phyloP scores from a whole-genome alignment of 2,797 vertebrate species.

The Sibirionetta formosa region DNA sequence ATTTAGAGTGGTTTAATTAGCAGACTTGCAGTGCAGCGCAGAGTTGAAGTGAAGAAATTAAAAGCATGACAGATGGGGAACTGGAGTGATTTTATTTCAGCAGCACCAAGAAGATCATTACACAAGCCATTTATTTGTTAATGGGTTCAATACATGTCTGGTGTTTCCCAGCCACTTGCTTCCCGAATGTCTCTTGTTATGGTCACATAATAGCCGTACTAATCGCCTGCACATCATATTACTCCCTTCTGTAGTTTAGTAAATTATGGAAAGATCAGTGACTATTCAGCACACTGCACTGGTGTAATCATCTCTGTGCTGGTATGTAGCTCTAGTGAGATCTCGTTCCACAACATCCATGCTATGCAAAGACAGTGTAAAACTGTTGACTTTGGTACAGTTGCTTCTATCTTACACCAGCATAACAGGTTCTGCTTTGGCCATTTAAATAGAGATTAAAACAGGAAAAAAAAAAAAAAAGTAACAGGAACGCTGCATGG shows the following conservation, averaged over 20 bases:
- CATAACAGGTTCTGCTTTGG: neutral
- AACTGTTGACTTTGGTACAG: neutral
- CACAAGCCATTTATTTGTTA: conserved; percentile 64
- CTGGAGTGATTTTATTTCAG: conserved; percentile 33
- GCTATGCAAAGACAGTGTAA: neutral
- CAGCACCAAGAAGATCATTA: conserved; percentile 47
- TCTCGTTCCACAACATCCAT: neutral
- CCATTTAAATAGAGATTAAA: neutral
- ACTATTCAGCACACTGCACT: neutral
- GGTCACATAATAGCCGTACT: conserved; percentile 29
- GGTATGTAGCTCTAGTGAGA: neutral
- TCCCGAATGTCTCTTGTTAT: conserved; percentile 47
- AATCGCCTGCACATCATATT: conserved; percentile 46
- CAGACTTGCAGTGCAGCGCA: neutral
- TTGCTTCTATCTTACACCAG: neutral
- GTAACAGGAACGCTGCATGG: neutral
- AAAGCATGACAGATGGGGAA: conserved; percentile 12
- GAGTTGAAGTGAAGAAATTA: conserved; percentile 19
- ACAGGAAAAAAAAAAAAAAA: too few relatives aligned
- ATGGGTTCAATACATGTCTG: conserved; percentile 33
- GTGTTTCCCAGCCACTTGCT: conserved; percentile 35
- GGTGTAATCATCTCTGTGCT: neutral
- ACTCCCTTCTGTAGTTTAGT: conserved; percentile 29
- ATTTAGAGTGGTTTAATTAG: conserved; percentile 19
- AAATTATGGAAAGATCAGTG: conserved; percentile 38